Conservation (phyloP, 2,888 invertebrate species). For the Stenodera caucasica region DNA sequence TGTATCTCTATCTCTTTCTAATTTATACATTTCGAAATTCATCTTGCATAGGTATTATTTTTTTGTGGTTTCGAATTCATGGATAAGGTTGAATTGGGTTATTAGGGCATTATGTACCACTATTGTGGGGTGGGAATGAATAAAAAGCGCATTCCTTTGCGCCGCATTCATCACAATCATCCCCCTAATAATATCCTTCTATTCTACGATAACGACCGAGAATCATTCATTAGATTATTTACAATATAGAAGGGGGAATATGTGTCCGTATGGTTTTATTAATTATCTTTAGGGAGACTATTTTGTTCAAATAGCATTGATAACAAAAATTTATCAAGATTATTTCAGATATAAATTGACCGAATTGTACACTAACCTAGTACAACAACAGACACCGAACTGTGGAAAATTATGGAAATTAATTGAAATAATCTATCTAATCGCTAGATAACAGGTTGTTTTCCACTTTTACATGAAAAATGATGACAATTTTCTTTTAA, state of each 20-base stretch:
- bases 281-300: neutral
- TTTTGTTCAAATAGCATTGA: neutral
- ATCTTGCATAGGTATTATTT: too few species aligned
- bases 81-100: neutral
- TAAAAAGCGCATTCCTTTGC: constrained; percentile 1
- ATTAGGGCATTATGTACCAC: neutral
- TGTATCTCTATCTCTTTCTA: too few species aligned
- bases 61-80: too few species aligned
- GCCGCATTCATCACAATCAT: neutral
- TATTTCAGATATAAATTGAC: neutral
- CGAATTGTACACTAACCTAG: neutral
- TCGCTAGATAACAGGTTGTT: constrained; percentile 5
- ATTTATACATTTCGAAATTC: too few species aligned
- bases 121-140: neutral
- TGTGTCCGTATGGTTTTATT: neutral
- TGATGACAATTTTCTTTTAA: neutral
- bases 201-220: neutral
- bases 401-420: neutral
- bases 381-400: neutral
- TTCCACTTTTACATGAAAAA: neutral
- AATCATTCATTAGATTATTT: neutral
- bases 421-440: neutral
- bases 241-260: neutral
- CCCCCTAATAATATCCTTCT: neutral
- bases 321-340: neutral